These are phyloP conservation scores for Nipponacmea schrenckii DNA, from an alignment of 2,888 invertebrate species.

Conservation along the genomic window DNA sequence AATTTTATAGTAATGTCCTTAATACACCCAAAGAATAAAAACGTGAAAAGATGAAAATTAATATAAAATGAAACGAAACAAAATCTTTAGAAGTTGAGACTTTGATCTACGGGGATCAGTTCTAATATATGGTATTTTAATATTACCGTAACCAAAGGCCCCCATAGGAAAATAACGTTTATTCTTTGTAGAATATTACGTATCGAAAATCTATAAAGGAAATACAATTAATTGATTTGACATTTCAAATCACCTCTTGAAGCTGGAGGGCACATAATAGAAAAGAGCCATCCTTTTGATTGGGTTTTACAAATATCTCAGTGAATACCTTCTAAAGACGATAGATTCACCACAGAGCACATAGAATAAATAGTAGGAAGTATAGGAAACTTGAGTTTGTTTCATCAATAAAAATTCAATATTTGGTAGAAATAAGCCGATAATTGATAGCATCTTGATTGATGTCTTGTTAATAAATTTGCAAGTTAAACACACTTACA, in stretches of 20 bases:
- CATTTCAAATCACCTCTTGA: slow-evolving; percentile 4
- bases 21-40: no score
- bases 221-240: slow-evolving; percentile 7
- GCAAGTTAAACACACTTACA: no score
- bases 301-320: background rate
- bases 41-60: no score
- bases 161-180: background rate
- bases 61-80: no score
- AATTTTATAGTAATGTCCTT: no score
- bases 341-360: background rate
- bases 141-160: background rate
- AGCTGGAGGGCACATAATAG: background rate
- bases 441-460: background rate
- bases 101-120: no score
- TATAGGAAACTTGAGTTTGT: background rate
- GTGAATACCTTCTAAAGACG: background rate
- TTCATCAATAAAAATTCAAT: background rate
- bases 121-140: no score
- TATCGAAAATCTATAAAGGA: slow-evolving; percentile 6
- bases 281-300: background rate
- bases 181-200: background rate
- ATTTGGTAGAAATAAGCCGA: background rate
- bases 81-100: no score
- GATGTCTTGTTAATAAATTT: no score
- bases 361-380: background rate